Evolutionary conservation across 2,797 vertebrate genomes (phyloP), one percentile per base, ranked within the genome.

Genomic region (Ispidina picta): DNA sequence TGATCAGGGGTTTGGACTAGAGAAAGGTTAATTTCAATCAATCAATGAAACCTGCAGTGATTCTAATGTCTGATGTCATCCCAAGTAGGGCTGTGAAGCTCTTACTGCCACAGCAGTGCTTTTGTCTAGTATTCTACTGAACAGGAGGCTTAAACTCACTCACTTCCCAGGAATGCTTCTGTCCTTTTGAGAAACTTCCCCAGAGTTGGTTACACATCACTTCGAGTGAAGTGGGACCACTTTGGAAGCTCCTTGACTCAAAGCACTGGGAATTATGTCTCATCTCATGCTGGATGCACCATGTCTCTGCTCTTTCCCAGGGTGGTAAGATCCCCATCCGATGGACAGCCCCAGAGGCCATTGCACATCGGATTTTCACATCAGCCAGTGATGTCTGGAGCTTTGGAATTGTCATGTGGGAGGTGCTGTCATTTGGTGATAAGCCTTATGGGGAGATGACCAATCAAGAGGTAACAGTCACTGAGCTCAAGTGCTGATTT

Each of bases 361-460:
- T 98, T 28, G 97, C 97, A 21, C 97, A 98, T 56, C 95, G 97
- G 26, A 98, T 97, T 93, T 98, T 98, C 77, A 98, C 98, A 44
- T 97, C 97, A 1, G 97, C 98, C 83, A 98, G 98, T 9, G 98
- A 98, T 3, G 97, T 98, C 68, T 98, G 98, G 98, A 98, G 98
- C 93, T 98, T 98, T 71, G 98, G 98, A 49, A 97, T 98, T 6
- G 97, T 98, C 68, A 98, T 97, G 96, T 98, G 98, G 98, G 98
- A 98, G 73, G 97, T 98, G 95, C 92, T 98, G n/a, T 98, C 98
- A 26, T 98, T 98, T 80, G 98, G 98, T 59, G 98, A 98, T 94
- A 98, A 98, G 75, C 98, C 98, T 1, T 98, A 98, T 3, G 98
- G 98, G 31, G 95, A 97, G 41, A 98, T 98, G 98, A 97, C 87